Base-by-base conservation (phyloP, 2,797 vertebrate species). In the Crax fasciolata region DNA sequence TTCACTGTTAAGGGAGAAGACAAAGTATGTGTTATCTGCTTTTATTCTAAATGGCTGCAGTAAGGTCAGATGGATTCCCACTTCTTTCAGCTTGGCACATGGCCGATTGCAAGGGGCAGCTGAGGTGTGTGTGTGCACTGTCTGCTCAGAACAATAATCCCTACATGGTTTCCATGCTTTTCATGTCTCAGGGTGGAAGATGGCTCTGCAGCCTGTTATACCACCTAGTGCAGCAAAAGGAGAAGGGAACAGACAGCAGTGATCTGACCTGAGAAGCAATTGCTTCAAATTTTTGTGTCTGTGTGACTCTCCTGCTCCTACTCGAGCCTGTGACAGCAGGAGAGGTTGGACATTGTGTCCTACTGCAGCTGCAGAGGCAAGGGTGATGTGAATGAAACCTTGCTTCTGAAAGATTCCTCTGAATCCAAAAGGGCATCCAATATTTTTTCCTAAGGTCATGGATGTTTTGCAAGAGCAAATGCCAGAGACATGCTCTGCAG, bases 401-500 rank as follows among this genome's bases (percentile, higher is more conserved):
- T n/a, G 38, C 11, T 59, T 79, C 48, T 28, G 58, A 62, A 72
- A 25, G 27, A 76, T 91, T 80, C 79, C 20, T 93, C 58, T 72
- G 55, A 80, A 59, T 59, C 70, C 48, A n/a, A 51, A 93, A 94
- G 84, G 51, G 62, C 43, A 78, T 18, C 2, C 43, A 75, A 48
- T 59, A 15, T 63, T 48, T 94, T 94, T 90, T 70, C 48, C 39
- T 81, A 81, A 86, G 80, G 70, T 92, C 48, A 25, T 20, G 48
- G 52, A 23, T 46, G 24, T 88, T 94, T 94, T 91, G 79, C 82
- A 93, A 91, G 87, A 84, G 24, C 54, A 35, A 35, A 35, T 35
- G 46, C 68, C 62, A 91, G 82, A 78, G 76, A 75, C n/a, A 19
- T 38, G 10, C 21, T 94, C 81, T 55, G 82, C 79, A 83, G 59